Percentiles rank a stretch among this genome's conserved stretches.
Evolutionary conservation across 2,113 vertebrate genomes (phyloP).

Genomic region (Indicator indicator): DNA sequence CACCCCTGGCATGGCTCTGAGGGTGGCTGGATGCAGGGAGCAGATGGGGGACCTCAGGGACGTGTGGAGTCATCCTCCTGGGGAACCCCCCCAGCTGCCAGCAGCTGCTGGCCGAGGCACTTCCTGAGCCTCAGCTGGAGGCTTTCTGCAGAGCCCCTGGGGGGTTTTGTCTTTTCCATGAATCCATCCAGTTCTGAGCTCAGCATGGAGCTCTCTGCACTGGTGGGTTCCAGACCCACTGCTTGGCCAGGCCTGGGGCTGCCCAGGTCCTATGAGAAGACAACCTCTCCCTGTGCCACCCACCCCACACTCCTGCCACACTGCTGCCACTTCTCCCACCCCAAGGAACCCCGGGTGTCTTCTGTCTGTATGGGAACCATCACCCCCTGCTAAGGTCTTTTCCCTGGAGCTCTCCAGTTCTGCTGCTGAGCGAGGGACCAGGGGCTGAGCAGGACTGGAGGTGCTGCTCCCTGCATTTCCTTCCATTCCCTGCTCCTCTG

Average conservation of each 20-base stretch:
- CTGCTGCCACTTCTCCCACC: not conserved
- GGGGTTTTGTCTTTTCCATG: slow-evolving; percentile 32
- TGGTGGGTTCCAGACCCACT: slow-evolving; percentile 42
- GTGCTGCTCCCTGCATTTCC: not conserved
- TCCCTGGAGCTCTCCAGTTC: not conserved
- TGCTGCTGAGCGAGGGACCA: not conserved
- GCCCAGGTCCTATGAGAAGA: not conserved
- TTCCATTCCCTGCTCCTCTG: not conserved
- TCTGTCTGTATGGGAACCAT: not conserved
- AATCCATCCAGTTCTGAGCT: slow-evolving; percentile 58
- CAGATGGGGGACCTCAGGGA: not conserved
- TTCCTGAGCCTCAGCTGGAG: slow-evolving; percentile 29
- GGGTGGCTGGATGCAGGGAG: not conserved
- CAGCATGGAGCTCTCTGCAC: not conserved
- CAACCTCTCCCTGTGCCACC: not conserved
- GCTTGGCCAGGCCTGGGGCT: not conserved
- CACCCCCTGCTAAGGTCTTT: not conserved
- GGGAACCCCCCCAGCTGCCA: not conserved
- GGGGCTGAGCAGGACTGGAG: not conserved
- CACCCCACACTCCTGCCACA: not conserved
- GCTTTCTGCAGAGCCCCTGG: slow-evolving; percentile 25
- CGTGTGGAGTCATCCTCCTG: not conserved
- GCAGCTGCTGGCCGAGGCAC: slow-evolving; percentile 1
- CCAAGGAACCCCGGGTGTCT: not conserved
- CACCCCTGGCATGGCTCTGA: not conserved